Percentiles rank a stretch among this genome's conserved stretches.
phyloP scores from a whole-genome alignment of 2,797 vertebrate species.

The Enteromius afrohamiltoni region DNA sequence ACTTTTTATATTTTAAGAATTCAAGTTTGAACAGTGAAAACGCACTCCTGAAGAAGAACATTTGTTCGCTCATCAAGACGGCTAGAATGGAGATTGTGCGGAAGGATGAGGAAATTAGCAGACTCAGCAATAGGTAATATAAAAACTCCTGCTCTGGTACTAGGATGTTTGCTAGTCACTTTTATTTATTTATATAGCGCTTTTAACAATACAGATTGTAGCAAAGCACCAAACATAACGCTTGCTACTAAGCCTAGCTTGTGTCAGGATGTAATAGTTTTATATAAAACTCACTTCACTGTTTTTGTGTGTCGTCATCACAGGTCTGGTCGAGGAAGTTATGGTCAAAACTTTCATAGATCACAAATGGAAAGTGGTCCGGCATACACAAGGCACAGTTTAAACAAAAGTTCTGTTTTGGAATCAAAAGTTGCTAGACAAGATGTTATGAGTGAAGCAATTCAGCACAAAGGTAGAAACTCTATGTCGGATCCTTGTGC shows the following conservation, averaged over 20 bases:
- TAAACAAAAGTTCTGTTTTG: slow-evolving; percentile 27
- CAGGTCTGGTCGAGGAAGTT: slow-evolving; percentile 46
- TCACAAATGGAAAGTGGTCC: slow-evolving; percentile 55
- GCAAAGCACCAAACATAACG: too few species aligned
- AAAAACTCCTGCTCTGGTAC: slow-evolving; percentile 44
- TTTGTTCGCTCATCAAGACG: slow-evolving; percentile 93
- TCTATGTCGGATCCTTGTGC: slow-evolving; percentile 2
- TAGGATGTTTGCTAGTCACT: background rate
- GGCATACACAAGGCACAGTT: slow-evolving; percentile 33
- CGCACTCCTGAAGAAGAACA: slow-evolving; percentile 91
- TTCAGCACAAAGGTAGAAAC: slow-evolving; percentile 52
- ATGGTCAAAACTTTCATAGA: slow-evolving; percentile 49
- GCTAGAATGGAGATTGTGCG: slow-evolving; percentile 91
- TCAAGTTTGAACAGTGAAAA: slow-evolving; percentile 88
- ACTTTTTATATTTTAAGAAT: slow-evolving; percentile 78
- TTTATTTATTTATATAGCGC: too few species aligned
- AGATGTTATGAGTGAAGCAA: slow-evolving; percentile 7
- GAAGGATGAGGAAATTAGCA: slow-evolving; percentile 93
- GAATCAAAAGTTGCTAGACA: slow-evolving; percentile 14
- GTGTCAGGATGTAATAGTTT: background rate
- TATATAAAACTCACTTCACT: background rate
- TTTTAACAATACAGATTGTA: too few species aligned
- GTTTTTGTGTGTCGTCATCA: slow-evolving; percentile 3
- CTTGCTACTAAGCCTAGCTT: background rate
- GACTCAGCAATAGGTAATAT: slow-evolving; percentile 87